Evolutionary conservation across 2,888 invertebrate genomes (phyloP), one percentile per base, ranked within the genome.

Genomic region (Sipha maydis): DNA sequence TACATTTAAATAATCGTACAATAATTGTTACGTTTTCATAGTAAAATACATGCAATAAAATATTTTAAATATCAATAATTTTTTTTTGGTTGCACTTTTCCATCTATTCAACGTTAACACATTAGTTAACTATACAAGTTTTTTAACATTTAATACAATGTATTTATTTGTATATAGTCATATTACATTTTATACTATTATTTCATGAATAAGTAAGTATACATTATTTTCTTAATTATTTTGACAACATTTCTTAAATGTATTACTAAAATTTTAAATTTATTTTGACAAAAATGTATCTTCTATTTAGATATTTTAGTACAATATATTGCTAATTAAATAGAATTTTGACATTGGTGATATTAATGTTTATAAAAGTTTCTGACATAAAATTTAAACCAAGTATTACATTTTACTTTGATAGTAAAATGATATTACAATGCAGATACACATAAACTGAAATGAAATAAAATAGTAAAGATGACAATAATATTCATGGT

Each of bases 321-420:
- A 61, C 61, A 21, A 0, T 25, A 21, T 38, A 38, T 25, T 38
- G 41, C 5, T 25, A 75, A 75, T 38, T 25, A 5, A 75, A 25
- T 41, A 21, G 14, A 41, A 75, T 38, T 75, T 25, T 75, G 0
- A 25, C 25, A 61, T 14, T 48, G 0, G 11, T 48, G 11, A 14
- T 25, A 11, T 14, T 25, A 41, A 25, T 25, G 0, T 34, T 73
- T 73, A 38, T 21, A 41, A 73, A 83, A 19, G 73, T 34, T 38
- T 19, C 48, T n/a, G 73, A 54, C 21, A 83, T 71, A 34, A 71
- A 83, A 73, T 34, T 83, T 9, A 54, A 25, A 73, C 25, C 14
- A 71, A 71, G 54, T 73, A 83, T 34, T 38, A 73, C 25, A 75
- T 83, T 73, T 25, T 34, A 67, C 14, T 61, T 84, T 56, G 75